Conservation (phyloP, 1,140 invertebrate genomes). For the Micrasema longulum region DNA sequence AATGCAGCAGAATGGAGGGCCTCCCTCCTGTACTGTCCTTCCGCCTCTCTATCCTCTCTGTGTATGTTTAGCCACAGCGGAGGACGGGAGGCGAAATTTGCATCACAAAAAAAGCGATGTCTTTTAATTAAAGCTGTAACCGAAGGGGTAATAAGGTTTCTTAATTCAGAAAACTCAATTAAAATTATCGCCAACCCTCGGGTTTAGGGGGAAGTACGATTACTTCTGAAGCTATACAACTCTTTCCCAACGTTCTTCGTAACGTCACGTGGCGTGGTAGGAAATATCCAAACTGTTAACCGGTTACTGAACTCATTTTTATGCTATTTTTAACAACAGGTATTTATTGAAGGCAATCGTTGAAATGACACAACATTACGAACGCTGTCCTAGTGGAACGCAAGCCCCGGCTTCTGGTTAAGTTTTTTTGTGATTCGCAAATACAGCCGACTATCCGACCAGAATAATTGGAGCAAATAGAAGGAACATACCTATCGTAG, state of each 20-base stretch:
- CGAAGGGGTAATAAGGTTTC: slow-evolving; percentile 65
- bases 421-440: too few relatives aligned
- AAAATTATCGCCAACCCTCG: slow-evolving; percentile 59
- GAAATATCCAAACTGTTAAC: too few relatives aligned
- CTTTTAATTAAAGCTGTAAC: slow-evolving; percentile 67
- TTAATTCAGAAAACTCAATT: slow-evolving; percentile 64
- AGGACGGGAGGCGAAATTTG: slow-evolving; percentile 61
- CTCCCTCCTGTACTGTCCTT: neutral
- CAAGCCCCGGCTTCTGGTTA: too few relatives aligned
- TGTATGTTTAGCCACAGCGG: neutral
- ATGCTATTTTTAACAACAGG: too few relatives aligned
- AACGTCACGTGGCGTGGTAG: neutral
- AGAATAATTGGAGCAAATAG: too few relatives aligned
- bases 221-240: slow-evolving; percentile 42
- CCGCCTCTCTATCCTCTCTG: neutral
- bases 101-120: slow-evolving; percentile 69
- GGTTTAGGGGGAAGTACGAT: slow-evolving; percentile 43
- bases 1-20: neutral
- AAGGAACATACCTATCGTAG: too few relatives aligned
- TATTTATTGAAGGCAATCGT: too few relatives aligned
- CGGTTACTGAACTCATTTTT: too few relatives aligned
- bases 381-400: too few relatives aligned
- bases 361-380: too few relatives aligned
- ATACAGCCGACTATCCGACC: too few relatives aligned
- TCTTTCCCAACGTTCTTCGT: neutral